A percentile compares a stretch with the other conserved stretches of the same genome.
Conservation (phyloP, 2,888 invertebrate genomes). For the Coelopa pilipes region DNA sequence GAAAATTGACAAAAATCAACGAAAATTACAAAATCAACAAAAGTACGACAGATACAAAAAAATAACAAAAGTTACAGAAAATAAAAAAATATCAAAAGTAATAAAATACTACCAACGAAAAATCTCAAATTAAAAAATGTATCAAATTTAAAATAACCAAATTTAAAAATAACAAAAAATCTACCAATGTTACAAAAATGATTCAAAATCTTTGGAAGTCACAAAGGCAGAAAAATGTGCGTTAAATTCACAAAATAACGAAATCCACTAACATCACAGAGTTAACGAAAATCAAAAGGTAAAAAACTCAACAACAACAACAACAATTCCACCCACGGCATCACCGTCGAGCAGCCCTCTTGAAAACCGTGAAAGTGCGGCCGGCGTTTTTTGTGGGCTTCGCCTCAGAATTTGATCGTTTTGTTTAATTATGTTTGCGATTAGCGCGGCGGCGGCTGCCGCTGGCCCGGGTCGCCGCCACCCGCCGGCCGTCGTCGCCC, state of each 20-base stretch:
- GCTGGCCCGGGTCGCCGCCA: too few species aligned
- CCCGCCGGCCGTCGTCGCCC: too few species aligned
- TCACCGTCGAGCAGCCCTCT: too few species aligned
- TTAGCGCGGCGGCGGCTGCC: too few species aligned
- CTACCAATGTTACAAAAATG: not conserved
- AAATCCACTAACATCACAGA: too few species aligned
- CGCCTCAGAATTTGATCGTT: not conserved
- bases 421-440: constrained; percentile 20
- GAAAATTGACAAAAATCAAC: not conserved
- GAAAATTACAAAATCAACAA: not conserved
- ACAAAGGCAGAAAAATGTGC: too few species aligned
- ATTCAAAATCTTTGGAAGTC: not conserved
- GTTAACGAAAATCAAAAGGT: too few species aligned
- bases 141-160: not conserved
- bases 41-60: not conserved
- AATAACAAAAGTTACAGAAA: not conserved
- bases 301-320: too few species aligned
- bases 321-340: too few species aligned
- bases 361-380: too few species aligned
- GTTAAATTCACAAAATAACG: too few species aligned
- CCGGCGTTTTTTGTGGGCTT: too few species aligned
- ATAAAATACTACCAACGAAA: not conserved
- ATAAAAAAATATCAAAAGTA: not conserved
- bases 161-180: not conserved
- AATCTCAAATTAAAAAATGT: not conserved